Conservation (phyloP, 2,797 vertebrate genomes). For the Triplophysa bombifrons region DNA sequence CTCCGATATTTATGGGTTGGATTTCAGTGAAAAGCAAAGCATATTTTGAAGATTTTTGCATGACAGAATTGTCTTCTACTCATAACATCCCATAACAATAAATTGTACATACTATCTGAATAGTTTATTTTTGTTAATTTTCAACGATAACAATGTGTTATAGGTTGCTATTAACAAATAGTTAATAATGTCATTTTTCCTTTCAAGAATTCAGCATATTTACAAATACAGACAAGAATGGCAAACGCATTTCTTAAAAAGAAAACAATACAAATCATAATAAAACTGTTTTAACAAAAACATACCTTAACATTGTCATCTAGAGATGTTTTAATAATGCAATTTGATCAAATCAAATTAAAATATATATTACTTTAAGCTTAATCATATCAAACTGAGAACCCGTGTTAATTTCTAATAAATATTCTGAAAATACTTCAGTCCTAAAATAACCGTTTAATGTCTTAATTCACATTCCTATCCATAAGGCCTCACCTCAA, state of each 20-base stretch:
- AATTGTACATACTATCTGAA: conserved; percentile 43
- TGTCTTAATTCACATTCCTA: conserved; percentile 44
- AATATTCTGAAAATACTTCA: background rate
- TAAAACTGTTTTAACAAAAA: conserved; percentile 57
- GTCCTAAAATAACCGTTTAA: conserved; percentile 18
- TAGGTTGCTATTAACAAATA: conserved; percentile 48
- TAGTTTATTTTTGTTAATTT: conserved; percentile 39
- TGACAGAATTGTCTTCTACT: conserved; percentile 21
- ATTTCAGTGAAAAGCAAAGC: conserved; percentile 62
- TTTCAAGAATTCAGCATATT: conserved; percentile 55
- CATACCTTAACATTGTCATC: conserved; percentile 54
- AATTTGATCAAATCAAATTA: conserved; percentile 62
- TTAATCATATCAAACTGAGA: conserved; percentile 21
- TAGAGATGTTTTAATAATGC: conserved; percentile 48
- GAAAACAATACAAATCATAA: conserved; percentile 52
- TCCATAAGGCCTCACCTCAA: conserved; percentile 65
- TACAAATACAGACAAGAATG: conserved; percentile 63
- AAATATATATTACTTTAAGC: conserved; percentile 39
- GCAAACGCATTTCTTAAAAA: conserved; percentile 50
- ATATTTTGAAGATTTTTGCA: conserved; percentile 51
- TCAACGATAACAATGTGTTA: conserved; percentile 47
- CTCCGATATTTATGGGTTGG: conserved; percentile 49
- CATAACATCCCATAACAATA: conserved; percentile 19
- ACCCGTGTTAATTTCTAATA: background rate
- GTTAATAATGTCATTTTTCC: conserved; percentile 35